phyloP scores from a whole-genome alignment of 2,888 invertebrate genomes.

The Latrodectus elegans region DNA sequence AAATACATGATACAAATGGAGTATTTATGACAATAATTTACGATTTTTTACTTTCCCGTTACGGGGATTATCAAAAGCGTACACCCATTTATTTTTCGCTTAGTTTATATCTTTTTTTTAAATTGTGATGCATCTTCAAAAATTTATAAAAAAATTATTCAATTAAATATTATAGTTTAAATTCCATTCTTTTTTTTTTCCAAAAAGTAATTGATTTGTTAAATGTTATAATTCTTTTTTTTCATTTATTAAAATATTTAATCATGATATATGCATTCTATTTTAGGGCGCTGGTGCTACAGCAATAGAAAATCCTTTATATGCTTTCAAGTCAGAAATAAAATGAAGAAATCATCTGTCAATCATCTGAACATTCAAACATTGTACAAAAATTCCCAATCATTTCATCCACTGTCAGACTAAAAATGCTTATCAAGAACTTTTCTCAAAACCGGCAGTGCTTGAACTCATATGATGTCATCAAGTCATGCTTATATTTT shows the following conservation, averaged over 20 bases:
- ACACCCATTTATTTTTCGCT: too few relatives aligned
- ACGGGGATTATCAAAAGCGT: too few relatives aligned
- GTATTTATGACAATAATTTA: too few relatives aligned
- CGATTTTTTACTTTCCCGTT: too few relatives aligned
- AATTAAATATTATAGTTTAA: not conserved
- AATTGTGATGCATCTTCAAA: not conserved
- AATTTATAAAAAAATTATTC: not conserved
- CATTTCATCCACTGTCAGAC: not conserved
- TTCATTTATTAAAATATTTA: not conserved
- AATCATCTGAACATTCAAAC: not conserved
- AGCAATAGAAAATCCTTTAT: slow-evolving; percentile 60
- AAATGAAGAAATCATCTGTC: slow-evolving; percentile 26
- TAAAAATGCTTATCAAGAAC: too few relatives aligned
- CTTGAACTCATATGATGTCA: too few relatives aligned
- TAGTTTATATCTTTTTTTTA: too few relatives aligned
- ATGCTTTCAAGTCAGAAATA: slow-evolving; percentile 58
- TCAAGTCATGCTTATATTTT: too few relatives aligned
- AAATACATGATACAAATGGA: too few relatives aligned
- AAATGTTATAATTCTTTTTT: not conserved
- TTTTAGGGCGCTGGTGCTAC: slow-evolving; percentile 55
- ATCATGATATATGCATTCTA: not conserved
- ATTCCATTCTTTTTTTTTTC: too few relatives aligned
- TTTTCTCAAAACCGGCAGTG: too few relatives aligned
- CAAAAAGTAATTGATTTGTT: too few relatives aligned
- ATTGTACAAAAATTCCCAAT: not conserved